Evolutionary conservation across 2,797 vertebrate genomes (phyloP).

Genomic region (Bradypodion pumilum): DNA sequence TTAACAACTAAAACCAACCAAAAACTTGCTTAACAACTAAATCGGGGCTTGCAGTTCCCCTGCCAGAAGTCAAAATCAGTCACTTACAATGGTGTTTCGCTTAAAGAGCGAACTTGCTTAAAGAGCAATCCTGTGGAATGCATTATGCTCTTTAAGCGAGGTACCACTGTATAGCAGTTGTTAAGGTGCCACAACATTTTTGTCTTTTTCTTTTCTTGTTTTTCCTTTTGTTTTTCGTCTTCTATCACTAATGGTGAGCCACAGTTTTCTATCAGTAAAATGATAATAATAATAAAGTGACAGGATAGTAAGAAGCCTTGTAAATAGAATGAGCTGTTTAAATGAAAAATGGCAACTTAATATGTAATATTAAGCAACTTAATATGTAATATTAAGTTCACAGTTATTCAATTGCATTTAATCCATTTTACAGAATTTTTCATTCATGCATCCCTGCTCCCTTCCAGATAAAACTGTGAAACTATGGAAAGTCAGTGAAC

Average conservation of each 20-base stretch:
- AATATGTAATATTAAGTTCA: background rate
- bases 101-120: no score
- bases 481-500: slow-evolving; percentile 98
- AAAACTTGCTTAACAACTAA: no score
- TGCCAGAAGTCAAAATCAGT: no score
- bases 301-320: background rate
- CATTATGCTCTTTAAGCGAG: no score
- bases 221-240: no score
- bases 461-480: slow-evolving; percentile 92
- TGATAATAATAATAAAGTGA: background rate
- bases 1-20: no score
- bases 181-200: no score
- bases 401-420: background rate
- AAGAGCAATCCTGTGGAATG: no score
- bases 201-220: no score
- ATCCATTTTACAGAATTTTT: background rate
- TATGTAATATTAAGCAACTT: background rate
- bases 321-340: background rate
- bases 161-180: no score
- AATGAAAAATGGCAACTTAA: background rate
- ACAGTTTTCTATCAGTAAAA: background rate
- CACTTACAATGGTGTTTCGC: no score
- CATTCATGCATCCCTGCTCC: rapidly evolving
- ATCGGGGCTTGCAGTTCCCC: no score
- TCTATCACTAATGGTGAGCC: background rate